Conservation (phyloP, 2,888 invertebrate species). For the Drosophila diplacantha region DNA sequence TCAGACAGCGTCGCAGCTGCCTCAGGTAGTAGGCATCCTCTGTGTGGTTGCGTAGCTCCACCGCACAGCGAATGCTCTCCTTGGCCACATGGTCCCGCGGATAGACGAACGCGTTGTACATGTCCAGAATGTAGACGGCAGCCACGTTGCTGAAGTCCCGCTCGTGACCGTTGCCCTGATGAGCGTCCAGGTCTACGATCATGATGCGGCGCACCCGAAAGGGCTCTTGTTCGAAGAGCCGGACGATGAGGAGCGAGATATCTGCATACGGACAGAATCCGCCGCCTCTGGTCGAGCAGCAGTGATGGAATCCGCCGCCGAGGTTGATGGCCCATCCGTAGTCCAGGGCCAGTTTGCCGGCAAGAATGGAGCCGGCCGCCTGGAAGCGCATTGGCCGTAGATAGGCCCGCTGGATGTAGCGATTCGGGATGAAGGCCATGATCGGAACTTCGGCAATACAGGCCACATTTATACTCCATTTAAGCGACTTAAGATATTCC, state of each 20-base stretch:
- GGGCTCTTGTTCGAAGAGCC: constrained; percentile 81
- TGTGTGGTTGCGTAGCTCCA: constrained; percentile 82
- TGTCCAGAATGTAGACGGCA: constrained; percentile 91
- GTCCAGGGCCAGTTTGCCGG: constrained; percentile 89
- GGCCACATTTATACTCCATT: constrained; percentile 90
- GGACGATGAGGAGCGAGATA: constrained; percentile 87
- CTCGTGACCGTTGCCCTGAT: constrained; percentile 95
- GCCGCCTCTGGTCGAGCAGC: constrained; percentile 85
- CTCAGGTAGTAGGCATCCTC: constrained; percentile 85
- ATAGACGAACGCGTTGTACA: constrained; percentile 89
- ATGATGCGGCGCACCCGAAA: constrained; percentile 83
- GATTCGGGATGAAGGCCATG: constrained; percentile 86
- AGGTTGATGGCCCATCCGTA: constrained; percentile 93
- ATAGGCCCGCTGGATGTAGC: constrained; percentile 85
- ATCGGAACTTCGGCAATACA: constrained; percentile 88
- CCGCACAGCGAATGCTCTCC: constrained; percentile 83
- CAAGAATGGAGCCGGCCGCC: constrained; percentile 88
- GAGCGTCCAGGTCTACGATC: constrained; percentile 95
- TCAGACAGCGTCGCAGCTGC: constrained; percentile 83
- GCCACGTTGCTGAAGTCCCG: constrained; percentile 85
- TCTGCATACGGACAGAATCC: constrained; percentile 96
- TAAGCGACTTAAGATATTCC: constrained; percentile 82
- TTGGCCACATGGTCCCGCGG: constrained; percentile 88
- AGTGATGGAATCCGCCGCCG: constrained; percentile 94
- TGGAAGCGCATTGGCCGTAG: constrained; percentile 88